Percentiles rank a stretch among this genome's conserved stretches.
Conservation (phyloP, 2,888 invertebrate genomes). For the Gymnoscelis rufifasciata region DNA sequence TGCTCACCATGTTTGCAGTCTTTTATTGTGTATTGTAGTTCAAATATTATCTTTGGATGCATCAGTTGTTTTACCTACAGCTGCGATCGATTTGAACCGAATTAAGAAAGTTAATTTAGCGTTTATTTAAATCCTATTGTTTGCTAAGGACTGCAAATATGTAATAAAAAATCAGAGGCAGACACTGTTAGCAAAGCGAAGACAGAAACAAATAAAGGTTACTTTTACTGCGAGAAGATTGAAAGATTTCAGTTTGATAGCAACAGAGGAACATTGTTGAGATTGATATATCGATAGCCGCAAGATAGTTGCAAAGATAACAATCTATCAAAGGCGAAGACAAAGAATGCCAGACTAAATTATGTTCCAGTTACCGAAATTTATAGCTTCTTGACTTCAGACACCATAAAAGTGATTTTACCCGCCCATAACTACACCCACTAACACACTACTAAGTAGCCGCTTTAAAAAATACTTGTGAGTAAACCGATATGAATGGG, state of each 20-base stretch:
- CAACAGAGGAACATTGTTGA: slow-evolving; percentile 12
- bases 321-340: slow-evolving; percentile 22
- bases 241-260: slow-evolving; percentile 5
- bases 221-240: not conserved
- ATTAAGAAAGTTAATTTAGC: slow-evolving; percentile 64
- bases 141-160: slow-evolving; percentile 25
- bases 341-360: slow-evolving; percentile 28
- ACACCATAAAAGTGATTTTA: slow-evolving; percentile 50
- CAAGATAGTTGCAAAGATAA: slow-evolving; percentile 24
- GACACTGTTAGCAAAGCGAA: slow-evolving; percentile 3
- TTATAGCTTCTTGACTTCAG: slow-evolving; percentile 37
- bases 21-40: slow-evolving; percentile 75
- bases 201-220: not conserved
- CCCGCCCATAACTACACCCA: slow-evolving; percentile 60
- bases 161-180: slow-evolving; percentile 8
- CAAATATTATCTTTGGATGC: slow-evolving; percentile 75
- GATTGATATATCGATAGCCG: slow-evolving; percentile 19
- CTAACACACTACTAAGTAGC: slow-evolving; percentile 48
- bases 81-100: slow-evolving; percentile 53
- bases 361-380: slow-evolving; percentile 30
- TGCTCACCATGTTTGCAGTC: slow-evolving; percentile 72
- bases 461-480: slow-evolving; percentile 39
- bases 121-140: slow-evolving; percentile 52
- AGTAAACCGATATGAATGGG: slow-evolving; percentile 58
- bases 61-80: slow-evolving; percentile 71